Evolutionary conservation across 2,113 vertebrate genomes (phyloP).

Genomic region (Diadophis punctatus): DNA sequence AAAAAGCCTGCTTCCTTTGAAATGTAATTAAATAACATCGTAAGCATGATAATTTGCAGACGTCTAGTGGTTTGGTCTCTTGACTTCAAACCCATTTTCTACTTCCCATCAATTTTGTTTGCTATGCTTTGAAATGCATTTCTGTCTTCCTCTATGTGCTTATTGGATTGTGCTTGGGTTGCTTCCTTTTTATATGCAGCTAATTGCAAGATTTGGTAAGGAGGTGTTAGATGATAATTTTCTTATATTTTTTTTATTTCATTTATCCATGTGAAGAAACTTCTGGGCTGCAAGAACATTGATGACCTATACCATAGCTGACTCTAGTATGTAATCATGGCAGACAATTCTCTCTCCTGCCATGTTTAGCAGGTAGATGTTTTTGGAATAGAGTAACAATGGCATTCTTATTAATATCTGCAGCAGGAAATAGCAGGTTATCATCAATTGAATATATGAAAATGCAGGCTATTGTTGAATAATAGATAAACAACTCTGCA

Average conservation of each 20-base stretch:
- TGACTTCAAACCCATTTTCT: background rate
- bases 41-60: background rate
- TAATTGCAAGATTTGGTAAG: background rate
- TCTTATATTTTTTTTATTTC: background rate
- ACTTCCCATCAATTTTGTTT: background rate
- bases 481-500: background rate
- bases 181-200: background rate
- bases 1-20: background rate
- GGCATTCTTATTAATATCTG: background rate
- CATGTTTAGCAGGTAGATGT: background rate
- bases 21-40: background rate
- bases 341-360: background rate
- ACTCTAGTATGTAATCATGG: background rate
- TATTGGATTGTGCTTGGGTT: background rate
- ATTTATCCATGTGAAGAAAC: background rate
- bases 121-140: background rate
- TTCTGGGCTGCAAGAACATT: background rate
- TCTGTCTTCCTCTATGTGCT: background rate
- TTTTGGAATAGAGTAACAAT: background rate
- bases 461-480: background rate
- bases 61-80: background rate
- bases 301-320: background rate
- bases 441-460: background rate
- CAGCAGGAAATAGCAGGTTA: background rate
- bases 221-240: background rate